phyloP scores from a whole-genome alignment of 2,113 vertebrate genomes.

The Chunga burmeisteri region DNA sequence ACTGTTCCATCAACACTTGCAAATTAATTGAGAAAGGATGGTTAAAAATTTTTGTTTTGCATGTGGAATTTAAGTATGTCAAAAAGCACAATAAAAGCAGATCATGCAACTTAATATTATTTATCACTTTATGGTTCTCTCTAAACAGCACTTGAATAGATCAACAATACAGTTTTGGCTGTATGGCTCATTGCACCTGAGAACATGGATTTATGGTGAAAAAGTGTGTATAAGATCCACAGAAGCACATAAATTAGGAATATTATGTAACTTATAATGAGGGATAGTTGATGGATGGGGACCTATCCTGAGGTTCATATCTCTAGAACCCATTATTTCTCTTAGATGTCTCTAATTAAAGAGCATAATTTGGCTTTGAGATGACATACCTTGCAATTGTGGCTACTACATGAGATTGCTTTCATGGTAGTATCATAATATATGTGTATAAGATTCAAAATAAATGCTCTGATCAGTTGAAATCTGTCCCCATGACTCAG shows the following conservation, averaged over 20 bases:
- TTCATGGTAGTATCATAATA: neutral
- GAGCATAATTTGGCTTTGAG: neutral
- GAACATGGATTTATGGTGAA: neutral
- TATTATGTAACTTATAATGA: neutral
- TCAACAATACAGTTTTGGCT: neutral
- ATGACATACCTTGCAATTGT: neutral
- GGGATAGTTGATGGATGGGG: neutral
- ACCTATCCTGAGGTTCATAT: neutral
- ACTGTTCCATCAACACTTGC: neutral
- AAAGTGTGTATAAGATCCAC: neutral
- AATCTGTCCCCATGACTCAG: neutral
- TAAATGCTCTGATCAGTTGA: neutral
- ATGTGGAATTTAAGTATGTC: neutral
- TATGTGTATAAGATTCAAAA: neutral
- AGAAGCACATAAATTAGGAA: neutral
- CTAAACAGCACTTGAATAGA: neutral
- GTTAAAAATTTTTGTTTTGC: neutral
- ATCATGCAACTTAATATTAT: neutral
- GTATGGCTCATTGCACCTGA: neutral
- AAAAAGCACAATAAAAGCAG: neutral
- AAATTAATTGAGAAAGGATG: neutral
- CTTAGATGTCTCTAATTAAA: neutral
- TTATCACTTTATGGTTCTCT: neutral
- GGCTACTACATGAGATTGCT: neutral
- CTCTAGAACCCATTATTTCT: neutral